These are phyloP conservation scores for Harpalus rufipes DNA, from an alignment of 2,888 invertebrate genomes.

Conservation along the genomic window DNA sequence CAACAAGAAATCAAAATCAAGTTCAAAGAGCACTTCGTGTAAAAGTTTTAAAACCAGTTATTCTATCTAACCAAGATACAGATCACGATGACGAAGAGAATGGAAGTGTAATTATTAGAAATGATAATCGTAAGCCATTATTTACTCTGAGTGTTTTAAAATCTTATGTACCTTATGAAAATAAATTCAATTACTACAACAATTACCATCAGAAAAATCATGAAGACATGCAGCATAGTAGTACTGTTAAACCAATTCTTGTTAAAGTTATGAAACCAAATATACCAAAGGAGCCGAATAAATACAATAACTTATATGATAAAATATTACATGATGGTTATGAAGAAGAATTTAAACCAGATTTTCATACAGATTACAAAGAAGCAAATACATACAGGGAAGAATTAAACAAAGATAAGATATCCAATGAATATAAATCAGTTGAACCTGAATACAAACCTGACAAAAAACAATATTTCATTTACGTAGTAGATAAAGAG, in stretches of 20 bases:
- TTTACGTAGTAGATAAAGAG: constrained; percentile 24
- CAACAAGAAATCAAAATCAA: neutral
- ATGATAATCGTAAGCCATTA: neutral
- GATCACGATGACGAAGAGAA: neutral
- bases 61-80: constrained; percentile 11
- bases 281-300: neutral
- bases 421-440: neutral
- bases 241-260: constrained; percentile 24
- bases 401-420: neutral
- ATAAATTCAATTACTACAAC: constrained; percentile 20
- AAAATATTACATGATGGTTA: constrained; percentile 8
- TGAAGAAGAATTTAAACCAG: neutral
- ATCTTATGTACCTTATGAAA: neutral
- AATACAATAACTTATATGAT: constrained; percentile 6
- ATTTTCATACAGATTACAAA: neutral
- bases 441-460: neutral
- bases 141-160: neutral
- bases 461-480: constrained; percentile 14
- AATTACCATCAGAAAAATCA: neutral
- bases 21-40: constrained; percentile 8
- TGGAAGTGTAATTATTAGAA: constrained; percentile 28
- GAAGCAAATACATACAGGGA: neutral
- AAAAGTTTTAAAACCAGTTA: constrained; percentile 30
- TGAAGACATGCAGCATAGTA: neutral
- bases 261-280: constrained; percentile 7